Evolutionary conservation across 1,140 invertebrate genomes (phyloP).

Genomic region (Bicyclus anynana): DNA sequence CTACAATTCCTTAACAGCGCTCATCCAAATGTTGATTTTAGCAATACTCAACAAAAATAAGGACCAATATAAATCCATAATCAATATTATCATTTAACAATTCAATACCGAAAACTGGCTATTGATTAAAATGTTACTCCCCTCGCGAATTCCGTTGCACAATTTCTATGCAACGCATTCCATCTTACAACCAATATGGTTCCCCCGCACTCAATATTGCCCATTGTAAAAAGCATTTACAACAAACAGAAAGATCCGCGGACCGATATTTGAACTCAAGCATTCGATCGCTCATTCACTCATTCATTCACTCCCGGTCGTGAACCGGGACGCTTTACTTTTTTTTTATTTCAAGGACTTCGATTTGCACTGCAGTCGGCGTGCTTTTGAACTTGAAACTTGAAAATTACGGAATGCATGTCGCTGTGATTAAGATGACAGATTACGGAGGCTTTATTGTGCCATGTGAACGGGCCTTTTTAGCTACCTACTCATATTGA

Average conservation of each 20-base stretch:
- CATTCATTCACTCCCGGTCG: slow-evolving; percentile 52
- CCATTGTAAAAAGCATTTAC: slow-evolving; percentile 59
- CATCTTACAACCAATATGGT: slow-evolving; percentile 29
- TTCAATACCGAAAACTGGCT: slow-evolving; percentile 27
- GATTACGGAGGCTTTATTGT: slow-evolving; percentile 43
- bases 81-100: slow-evolving; percentile 43
- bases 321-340: slow-evolving; percentile 34
- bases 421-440: slow-evolving; percentile 29
- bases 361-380: slow-evolving; percentile 68
- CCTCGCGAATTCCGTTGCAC: slow-evolving; percentile 36
- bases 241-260: slow-evolving; percentile 67
- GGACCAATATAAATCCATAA: slow-evolving; percentile 10
- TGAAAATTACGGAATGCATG: slow-evolving; percentile 41
- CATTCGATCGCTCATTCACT: slow-evolving; percentile 49
- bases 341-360: slow-evolving; percentile 56
- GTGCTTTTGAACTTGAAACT: slow-evolving; percentile 59
- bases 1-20: background rate
- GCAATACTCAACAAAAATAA: background rate
- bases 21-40: background rate
- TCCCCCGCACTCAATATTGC: slow-evolving; percentile 49
- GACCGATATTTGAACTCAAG: slow-evolving; percentile 59
- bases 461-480: slow-evolving; percentile 13
- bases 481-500: slow-evolving; percentile 28
- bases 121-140: slow-evolving; percentile 39
- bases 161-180: slow-evolving; percentile 52